Base-by-base conservation (phyloP, 2,113 vertebrate genomes). In the Ceyx cyanopectus region DNA sequence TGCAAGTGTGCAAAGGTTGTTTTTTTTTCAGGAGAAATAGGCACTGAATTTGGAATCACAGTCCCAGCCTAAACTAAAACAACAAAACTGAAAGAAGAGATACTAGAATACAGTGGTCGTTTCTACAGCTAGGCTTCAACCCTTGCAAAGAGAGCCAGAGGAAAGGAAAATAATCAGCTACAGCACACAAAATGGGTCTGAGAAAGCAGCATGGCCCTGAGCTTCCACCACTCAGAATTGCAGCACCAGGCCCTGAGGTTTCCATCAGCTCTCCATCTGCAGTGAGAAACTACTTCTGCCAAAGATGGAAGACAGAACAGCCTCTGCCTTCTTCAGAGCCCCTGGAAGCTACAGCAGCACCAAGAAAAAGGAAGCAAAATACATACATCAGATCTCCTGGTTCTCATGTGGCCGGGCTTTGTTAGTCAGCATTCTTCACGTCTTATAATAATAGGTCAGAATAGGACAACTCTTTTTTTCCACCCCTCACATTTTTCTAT, bases 401-500 rank as follows among this genome's bases (percentile, higher is more conserved):
- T 85, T 40, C n/a, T 53, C 53, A 83, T 14, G 48, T 34, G 68
- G 1, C 14, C 37, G 6, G 22, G 11, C 19, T 56, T 66, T 66
- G 22, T 23, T 51, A 51, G 8, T 27, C 27, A 43, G 2, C 27
- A 51, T 61, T 32, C 27, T 45, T 67, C 54, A 27, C 10, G 5
- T 43, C 41, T 56, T 67, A 65, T 8, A 69, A 32, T 6, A 51
- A 53, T 1, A 48, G 29, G 21, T 56, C 57, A 85, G 26, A 78
- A 57, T 57, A 77, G 27, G 27, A 72, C 17, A 87, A 57, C 4
- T 17, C 1, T 29, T 56, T 10, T n/a, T 17, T 19, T 12, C 1
- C 2, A 0, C 1, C 3, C 14, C 4, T 6, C 1, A 29, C 17
- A 58, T 54, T 37, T 37, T 34, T 23, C 13, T 45, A 10, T 54